Evolutionary conservation across 2,888 invertebrate species (phyloP), one percentile per base, ranked within the genome.

Genomic region (Xestia sexstrigata): DNA sequence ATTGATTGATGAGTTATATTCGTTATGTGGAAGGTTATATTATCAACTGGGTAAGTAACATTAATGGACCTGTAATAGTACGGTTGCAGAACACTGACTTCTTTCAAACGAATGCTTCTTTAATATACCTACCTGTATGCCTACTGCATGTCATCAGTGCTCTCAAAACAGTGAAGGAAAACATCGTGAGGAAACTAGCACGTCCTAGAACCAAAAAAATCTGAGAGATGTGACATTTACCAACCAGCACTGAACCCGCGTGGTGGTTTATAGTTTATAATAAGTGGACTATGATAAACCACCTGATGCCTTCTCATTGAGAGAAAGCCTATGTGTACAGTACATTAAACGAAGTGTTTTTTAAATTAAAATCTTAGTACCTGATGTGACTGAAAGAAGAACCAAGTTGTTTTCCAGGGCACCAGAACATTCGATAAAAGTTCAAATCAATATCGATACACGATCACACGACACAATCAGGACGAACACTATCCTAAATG

Each of bases 351-450:
- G 35, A 35, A 35, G 35, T 35, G 35, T 35, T 35, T 35, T 60
- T 60, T 9, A 20, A 74, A 71, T 7, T n/a, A 23, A 45, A 76
- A 45, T 60, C n/a, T 68, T 1, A 68, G 15, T 42, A 74, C 74
- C 74, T 80, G 49, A 47, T 23, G 8, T n/a, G 20, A 20, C 20
- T 0, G 20, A 20, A 17, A 13, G 52, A 4, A 9, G 26, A 39
- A 20, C 26, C n/a, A 20, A 63, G 0, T 4, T 47, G 15, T 65
- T 55, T 81, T 39, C 63, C 55, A 7, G 15, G 39, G 1, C 81
- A 81, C 63, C 74, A 78, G 63, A 78, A 74, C 74, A 74, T 65
- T 13, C 30, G 3, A 47, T 55, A 26, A 20, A 20, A 8, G 15
- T 30, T 39, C 0, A 39, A 23, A 30, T 15, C 6, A 23, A 17